phyloP scores from a whole-genome alignment of 1,140 invertebrate genomes.

The Sycophila sp. region DNA sequence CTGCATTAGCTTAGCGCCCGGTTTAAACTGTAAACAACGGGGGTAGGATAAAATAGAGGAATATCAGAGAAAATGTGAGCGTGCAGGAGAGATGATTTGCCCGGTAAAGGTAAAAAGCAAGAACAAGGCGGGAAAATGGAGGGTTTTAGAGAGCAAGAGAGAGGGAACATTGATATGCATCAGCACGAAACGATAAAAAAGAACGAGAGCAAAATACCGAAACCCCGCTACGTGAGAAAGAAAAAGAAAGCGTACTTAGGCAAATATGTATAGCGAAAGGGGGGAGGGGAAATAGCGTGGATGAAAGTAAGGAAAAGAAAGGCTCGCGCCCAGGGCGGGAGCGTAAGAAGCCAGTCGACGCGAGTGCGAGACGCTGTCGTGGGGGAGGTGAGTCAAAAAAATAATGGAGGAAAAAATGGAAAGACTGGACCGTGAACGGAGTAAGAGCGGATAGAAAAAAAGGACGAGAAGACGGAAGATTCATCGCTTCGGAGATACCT shows the following conservation, averaged over 20 bases:
- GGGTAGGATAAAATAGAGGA: not conserved
- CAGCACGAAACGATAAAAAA: conserved; percentile 11
- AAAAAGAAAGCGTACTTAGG: conserved; percentile 17
- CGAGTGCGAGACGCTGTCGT: too few species aligned
- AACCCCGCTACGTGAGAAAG: not conserved
- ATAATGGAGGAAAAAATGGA: not conserved
- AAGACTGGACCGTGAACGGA: not conserved
- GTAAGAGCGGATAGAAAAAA: conserved; percentile 5
- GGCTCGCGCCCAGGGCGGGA: too few species aligned
- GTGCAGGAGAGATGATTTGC: not conserved
- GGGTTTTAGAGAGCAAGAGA: not conserved
- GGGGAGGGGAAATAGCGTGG: not conserved
- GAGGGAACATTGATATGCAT: conserved; percentile 26
- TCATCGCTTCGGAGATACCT: conserved; percentile 9
- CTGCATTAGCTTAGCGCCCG: not conserved
- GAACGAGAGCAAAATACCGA: not conserved
- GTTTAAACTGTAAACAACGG: conserved; percentile 13
- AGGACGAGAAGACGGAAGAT: not conserved
- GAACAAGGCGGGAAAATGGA: not conserved
- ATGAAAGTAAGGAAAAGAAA: conserved; percentile 12
- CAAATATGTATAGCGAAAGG: conserved; percentile 15
- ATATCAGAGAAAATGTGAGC: conserved; percentile 7
- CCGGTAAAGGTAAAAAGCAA: not conserved
- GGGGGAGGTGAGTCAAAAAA: not conserved
- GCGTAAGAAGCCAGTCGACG: not conserved